These are phyloP conservation scores for Microvelia longipes DNA, from an alignment of 1,140 invertebrate species.

Conservation along the genomic window DNA sequence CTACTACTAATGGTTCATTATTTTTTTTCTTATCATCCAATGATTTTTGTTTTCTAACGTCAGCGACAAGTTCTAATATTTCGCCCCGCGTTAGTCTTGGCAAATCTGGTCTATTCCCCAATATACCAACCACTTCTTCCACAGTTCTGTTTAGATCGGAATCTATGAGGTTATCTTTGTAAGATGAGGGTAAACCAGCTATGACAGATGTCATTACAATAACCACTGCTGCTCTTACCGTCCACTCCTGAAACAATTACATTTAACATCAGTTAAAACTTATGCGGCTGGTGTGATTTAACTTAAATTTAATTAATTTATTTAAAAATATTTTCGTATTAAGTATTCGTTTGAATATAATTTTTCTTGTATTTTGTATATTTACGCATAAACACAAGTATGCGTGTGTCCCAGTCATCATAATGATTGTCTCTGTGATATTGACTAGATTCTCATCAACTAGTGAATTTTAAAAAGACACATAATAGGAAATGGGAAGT, in stretches of 20 bases:
- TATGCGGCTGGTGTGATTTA: too few species aligned
- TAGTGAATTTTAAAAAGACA: too few species aligned
- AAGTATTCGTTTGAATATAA: too few species aligned
- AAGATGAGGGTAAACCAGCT: neutral
- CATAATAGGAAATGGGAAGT: too few species aligned
- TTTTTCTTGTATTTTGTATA: too few species aligned
- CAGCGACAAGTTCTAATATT: slow-evolving; percentile 39
- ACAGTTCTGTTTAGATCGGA: slow-evolving; percentile 31
- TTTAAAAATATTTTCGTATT: too few species aligned
- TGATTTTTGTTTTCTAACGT: slow-evolving; percentile 2
- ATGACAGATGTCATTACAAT: neutral
- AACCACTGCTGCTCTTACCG: neutral
- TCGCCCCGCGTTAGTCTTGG: slow-evolving; percentile 39
- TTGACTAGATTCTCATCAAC: too few species aligned
- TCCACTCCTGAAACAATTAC: neutral
- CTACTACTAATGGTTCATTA: slow-evolving; percentile 32
- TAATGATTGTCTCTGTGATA: too few species aligned
- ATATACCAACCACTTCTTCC: slow-evolving; percentile 40
- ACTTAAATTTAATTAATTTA: too few species aligned
- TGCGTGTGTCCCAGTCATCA: too few species aligned
- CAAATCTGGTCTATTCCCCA: slow-evolving; percentile 36
- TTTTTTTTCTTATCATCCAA: slow-evolving; percentile 1
- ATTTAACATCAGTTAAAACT: too few species aligned
- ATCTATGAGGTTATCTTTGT: neutral
- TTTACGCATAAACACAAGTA: too few species aligned